Evolutionary conservation across 2,888 invertebrate genomes (phyloP).

Genomic region (Chymomyza fuscimana): DNA sequence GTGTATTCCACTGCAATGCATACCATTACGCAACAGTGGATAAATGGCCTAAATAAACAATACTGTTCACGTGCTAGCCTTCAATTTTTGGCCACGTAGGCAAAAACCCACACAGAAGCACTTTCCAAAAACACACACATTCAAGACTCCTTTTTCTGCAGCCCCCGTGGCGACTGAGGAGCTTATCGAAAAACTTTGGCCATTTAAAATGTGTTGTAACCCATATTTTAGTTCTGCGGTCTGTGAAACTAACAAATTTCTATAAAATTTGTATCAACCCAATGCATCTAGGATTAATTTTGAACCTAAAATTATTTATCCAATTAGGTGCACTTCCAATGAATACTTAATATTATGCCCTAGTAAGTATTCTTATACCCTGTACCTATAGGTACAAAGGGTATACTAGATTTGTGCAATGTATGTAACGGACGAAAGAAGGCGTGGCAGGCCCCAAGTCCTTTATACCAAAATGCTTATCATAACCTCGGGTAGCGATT

Average conservation of each 20-base stretch:
- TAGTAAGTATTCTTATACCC: too few species aligned
- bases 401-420: too few species aligned
- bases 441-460: too few species aligned
- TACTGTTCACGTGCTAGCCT: background rate
- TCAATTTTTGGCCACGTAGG: constrained; percentile 2
- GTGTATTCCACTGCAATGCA: background rate
- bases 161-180: background rate
- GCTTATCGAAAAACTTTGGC: background rate
- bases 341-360: too few species aligned
- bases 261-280: background rate
- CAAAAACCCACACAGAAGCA: constrained; percentile 7
- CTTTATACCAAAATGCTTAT: too few species aligned
- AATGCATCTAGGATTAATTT: background rate
- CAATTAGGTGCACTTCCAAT: too few species aligned
- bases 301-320: background rate
- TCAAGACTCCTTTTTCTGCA: background rate
- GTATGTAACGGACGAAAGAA: too few species aligned
- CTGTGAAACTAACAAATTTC: background rate
- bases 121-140: background rate
- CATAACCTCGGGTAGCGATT: too few species aligned
- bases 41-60: background rate
- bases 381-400: too few species aligned
- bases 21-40: background rate
- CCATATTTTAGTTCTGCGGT: background rate
- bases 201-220: background rate